Evolutionary conservation across 1,140 invertebrate species (phyloP).

Genomic region (Philopotamus ludificatus): DNA sequence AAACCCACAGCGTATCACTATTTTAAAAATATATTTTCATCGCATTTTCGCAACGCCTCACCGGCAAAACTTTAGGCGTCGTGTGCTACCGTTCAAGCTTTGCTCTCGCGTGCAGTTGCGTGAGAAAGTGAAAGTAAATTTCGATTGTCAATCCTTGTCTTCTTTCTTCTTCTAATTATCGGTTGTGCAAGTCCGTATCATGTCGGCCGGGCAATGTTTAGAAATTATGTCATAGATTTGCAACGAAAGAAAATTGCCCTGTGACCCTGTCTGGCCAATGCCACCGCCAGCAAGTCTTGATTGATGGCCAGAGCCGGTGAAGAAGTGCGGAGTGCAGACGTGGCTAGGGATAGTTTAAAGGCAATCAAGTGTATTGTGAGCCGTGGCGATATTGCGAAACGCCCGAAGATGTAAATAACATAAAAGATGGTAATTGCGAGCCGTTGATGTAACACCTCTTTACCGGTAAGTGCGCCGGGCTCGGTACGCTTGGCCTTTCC

Average conservation of each 20-base stretch:
- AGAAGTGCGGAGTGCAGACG: neutral
- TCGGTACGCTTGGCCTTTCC: slow-evolving; percentile 8
- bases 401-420: slow-evolving; percentile 14
- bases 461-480: slow-evolving; percentile 1
- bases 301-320: neutral
- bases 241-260: neutral
- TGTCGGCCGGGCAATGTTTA: no score
- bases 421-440: slow-evolving; percentile 10
- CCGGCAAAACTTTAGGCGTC: no score
- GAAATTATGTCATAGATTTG: neutral
- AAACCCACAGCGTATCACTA: no score
- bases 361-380: slow-evolving; percentile 19
- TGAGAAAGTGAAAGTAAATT: neutral
- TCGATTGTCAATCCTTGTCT: no score
- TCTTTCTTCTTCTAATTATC: no score
- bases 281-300: neutral
- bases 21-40: no score
- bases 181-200: no score
- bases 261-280: neutral
- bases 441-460: slow-evolving; percentile 16
- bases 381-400: slow-evolving; percentile 10
- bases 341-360: slow-evolving; percentile 9
- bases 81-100: no score
- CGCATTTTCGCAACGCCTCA: no score
- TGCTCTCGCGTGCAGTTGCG: neutral